Evolutionary conservation across 2,113 vertebrate genomes (phyloP).

Genomic region (Terrapene triunguis): DNA sequence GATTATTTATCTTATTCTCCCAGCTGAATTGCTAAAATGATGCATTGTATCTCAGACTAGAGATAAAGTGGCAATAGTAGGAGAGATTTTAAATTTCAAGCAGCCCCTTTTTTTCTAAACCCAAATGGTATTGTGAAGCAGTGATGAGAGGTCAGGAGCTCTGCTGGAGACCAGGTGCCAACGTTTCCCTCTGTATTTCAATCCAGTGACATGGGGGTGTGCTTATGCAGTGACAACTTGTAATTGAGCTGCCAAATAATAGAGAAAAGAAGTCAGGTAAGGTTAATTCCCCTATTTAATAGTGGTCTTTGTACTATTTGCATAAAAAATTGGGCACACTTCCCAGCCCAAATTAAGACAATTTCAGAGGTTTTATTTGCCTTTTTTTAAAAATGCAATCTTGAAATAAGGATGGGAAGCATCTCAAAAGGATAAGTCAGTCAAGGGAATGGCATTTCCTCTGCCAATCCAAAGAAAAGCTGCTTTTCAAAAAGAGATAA

Average conservation of each 20-base stretch:
- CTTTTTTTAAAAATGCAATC: not conserved
- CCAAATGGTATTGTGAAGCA: not conserved
- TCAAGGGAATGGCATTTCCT: not conserved
- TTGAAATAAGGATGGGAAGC: not conserved
- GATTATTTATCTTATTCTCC: not conserved
- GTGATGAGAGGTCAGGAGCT: not conserved
- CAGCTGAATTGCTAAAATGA: not conserved
- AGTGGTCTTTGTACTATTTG: not conserved
- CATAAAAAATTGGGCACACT: not conserved
- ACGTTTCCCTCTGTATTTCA: not conserved
- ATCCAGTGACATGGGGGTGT: not conserved
- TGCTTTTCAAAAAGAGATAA: not conserved
- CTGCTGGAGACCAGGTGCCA: not conserved
- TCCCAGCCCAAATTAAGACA: not conserved
- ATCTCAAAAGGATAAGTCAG: not conserved
- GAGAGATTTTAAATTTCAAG: not conserved
- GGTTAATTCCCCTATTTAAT: not conserved
- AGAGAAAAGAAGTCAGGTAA: not conserved
- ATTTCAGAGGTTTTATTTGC: not conserved
- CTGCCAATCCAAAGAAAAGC: not conserved
- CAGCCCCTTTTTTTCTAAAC: not conserved
- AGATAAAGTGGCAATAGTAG: not conserved
- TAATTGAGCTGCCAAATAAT: not conserved
- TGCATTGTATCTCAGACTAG: rapidly evolving
- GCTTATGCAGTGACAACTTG: not conserved